These are phyloP conservation scores for Echinometra lucunter DNA, from an alignment of 53 echinoderm and acorn worm genomes.

Conservation along the genomic window DNA sequence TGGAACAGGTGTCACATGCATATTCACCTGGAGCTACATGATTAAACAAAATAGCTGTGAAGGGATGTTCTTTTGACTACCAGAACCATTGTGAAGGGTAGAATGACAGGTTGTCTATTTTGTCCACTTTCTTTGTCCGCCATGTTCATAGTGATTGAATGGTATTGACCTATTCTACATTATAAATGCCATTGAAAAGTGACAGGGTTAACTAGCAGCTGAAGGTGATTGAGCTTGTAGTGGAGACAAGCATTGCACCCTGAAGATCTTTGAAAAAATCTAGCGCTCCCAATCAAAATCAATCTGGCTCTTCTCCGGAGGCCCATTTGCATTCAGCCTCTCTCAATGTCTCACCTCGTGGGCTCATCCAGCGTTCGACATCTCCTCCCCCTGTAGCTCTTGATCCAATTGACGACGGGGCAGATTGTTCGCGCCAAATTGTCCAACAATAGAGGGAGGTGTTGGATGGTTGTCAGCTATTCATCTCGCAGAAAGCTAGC, in stretches of 20 bases:
- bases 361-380: slow-evolving; percentile 3
- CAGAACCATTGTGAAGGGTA: too few species aligned
- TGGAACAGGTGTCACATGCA: too few species aligned
- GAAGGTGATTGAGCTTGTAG: not conserved
- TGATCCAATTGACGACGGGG: slow-evolving; percentile 47
- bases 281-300: slow-evolving; percentile 31
- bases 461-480: slow-evolving; percentile 34
- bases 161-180: not conserved
- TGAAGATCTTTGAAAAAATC: not conserved
- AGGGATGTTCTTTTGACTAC: too few species aligned
- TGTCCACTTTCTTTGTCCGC: too few species aligned
- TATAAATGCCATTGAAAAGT: not conserved
- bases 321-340: not conserved
- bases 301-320: not conserved
- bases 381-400: slow-evolving; percentile 16
- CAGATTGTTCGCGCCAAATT: slow-evolving; percentile 53
- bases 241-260: not conserved
- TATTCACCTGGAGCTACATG: too few species aligned
- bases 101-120: too few species aligned
- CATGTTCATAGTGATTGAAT: too few species aligned
- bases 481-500: slow-evolving; percentile 35
- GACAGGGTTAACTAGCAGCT: not conserved
- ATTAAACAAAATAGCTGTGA: too few species aligned
- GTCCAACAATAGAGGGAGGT: slow-evolving; percentile 45
- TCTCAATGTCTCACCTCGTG: not conserved